Conservation (phyloP, 2,888 invertebrate species). For the Cheilosia impressa region DNA sequence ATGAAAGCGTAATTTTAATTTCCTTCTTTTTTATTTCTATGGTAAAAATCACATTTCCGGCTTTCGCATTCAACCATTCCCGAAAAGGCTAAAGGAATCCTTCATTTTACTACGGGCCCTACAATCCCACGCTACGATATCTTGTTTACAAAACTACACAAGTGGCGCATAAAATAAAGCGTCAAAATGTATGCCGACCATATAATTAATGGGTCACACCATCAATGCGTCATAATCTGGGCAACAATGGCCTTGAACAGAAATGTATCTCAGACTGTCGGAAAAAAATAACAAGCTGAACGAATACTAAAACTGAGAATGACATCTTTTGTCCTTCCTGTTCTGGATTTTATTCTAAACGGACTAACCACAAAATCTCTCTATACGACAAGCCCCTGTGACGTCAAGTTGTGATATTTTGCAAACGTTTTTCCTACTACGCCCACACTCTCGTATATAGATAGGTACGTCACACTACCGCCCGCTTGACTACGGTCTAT, state of each 20-base stretch:
- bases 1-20: no score
- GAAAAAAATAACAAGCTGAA: slow-evolving; percentile 1
- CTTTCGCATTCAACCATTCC: no score
- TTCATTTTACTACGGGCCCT: no score
- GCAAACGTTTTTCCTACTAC: slow-evolving; percentile 27
- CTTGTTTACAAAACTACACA: no score
- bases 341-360: slow-evolving; percentile 7
- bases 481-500: background rate
- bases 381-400: slow-evolving; percentile 29
- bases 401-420: slow-evolving; percentile 5
- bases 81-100: no score
- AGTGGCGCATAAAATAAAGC: no score
- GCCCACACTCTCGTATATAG: background rate
- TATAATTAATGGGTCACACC: background rate
- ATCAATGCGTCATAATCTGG: background rate
- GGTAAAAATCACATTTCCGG: no score
- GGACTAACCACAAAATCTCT: background rate
- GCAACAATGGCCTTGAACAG: background rate
- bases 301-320: slow-evolving; percentile 11
- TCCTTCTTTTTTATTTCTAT: no score
- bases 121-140: no score
- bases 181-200: no score
- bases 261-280: background rate
- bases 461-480: background rate
- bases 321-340: background rate